Evolutionary conservation across 2,888 invertebrate genomes (phyloP).

Genomic region (Thymelicus lineola): DNA sequence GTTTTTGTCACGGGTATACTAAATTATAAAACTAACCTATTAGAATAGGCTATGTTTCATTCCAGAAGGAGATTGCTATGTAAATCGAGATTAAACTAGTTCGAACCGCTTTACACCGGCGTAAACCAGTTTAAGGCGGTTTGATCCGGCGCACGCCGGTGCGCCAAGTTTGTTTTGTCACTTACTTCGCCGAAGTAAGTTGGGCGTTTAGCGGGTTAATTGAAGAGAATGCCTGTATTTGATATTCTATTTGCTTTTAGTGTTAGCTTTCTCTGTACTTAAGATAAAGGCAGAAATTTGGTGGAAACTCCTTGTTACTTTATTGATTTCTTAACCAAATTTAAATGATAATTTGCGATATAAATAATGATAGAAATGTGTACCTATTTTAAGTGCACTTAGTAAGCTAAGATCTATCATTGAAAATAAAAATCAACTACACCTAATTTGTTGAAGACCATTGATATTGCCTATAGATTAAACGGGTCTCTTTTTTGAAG

Average conservation of each 20-base stretch:
- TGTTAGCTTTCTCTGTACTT: conserved; percentile 6
- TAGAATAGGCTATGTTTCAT: conserved; percentile 6
- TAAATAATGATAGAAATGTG: not conserved
- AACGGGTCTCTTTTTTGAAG: no score
- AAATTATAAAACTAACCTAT: conserved; percentile 13
- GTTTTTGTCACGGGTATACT: conserved; percentile 4
- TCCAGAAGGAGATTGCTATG: conserved; percentile 16
- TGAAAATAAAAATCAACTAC: no score
- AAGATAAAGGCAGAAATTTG: conserved; percentile 19
- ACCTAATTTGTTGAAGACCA: no score
- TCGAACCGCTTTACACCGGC: conserved; percentile 53
- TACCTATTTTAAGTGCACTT: not conserved
- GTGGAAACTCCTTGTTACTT: not conserved
- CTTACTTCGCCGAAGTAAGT: conserved; percentile 48
- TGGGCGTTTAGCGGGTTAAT: conserved; percentile 50
- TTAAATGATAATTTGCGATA: not conserved
- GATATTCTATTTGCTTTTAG: conserved; percentile 33
- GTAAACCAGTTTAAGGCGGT: conserved; percentile 50
- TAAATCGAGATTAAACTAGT: conserved; percentile 35
- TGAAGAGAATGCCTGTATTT: conserved; percentile 46
- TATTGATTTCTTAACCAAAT: not conserved
- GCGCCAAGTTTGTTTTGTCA: conserved; percentile 58
- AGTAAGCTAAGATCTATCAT: no score
- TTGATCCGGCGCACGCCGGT: conserved; percentile 47
- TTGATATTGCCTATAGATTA: no score